phyloP scores from a whole-genome alignment of 2,797 vertebrate species.

The Staurois parvus region DNA sequence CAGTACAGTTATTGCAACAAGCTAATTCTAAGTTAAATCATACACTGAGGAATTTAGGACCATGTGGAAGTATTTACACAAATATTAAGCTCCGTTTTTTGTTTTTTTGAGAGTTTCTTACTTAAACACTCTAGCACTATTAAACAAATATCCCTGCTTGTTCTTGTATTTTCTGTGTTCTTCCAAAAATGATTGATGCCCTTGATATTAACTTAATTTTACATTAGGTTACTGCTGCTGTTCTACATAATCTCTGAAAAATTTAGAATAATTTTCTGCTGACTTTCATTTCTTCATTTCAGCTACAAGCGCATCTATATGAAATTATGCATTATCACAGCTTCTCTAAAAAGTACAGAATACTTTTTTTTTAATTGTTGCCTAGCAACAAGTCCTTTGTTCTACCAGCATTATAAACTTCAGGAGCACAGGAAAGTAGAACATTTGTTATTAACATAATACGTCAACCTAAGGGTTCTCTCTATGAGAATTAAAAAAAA shows the following conservation, averaged over 20 bases:
- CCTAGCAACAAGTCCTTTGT: conserved; percentile 73
- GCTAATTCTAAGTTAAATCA: not conserved
- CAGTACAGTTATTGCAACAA: too few species aligned
- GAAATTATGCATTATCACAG: conserved; percentile 71
- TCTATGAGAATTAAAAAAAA: conserved; percentile 15
- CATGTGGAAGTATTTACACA: not conserved
- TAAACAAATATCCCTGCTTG: conserved; percentile 56
- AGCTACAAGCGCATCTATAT: conserved; percentile 64
- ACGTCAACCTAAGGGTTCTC: conserved; percentile 61
- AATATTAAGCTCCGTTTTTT: not conserved
- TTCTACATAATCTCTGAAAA: conserved; percentile 64
- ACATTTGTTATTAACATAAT: conserved; percentile 62
- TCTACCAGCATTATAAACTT: conserved; percentile 54
- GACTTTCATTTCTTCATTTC: conserved; percentile 59
- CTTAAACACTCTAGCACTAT: accelerated
- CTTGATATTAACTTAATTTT: conserved; percentile 69
- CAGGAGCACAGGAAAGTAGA: conserved; percentile 57
- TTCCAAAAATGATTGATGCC: conserved; percentile 69
- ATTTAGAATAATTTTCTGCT: conserved; percentile 69
- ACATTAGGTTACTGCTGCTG: conserved; percentile 63
- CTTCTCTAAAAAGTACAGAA: conserved; percentile 67
- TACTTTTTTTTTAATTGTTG: conserved; percentile 74
- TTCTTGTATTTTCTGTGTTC: conserved; percentile 65
- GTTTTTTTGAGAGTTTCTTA: conserved; percentile 1
- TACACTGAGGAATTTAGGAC: not conserved